Conservation (phyloP, 2,113 vertebrate genomes). For the Tenrec ecaudatus region DNA sequence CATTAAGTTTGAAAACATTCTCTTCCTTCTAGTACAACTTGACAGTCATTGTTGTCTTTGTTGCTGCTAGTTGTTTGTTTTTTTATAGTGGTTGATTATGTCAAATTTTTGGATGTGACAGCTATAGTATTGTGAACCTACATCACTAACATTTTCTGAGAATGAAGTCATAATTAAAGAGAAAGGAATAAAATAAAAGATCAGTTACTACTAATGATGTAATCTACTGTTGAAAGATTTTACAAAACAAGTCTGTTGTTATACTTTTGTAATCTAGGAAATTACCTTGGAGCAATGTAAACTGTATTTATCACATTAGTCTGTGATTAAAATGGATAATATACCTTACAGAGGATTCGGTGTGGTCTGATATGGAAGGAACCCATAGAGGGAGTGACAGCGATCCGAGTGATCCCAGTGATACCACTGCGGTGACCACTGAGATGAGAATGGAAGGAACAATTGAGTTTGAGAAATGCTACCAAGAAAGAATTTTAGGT, state of each 20-base stretch:
- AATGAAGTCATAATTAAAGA: background rate
- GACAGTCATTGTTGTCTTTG: background rate
- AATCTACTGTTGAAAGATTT: background rate
- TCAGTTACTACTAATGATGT: background rate
- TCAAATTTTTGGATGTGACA: background rate
- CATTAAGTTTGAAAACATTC: background rate
- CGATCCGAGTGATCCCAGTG: background rate
- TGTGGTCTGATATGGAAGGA: background rate
- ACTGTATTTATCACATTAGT: background rate
- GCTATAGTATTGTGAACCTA: background rate
- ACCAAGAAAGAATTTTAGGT: conserved; percentile 60
- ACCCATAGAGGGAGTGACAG: background rate
- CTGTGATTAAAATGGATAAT: background rate
- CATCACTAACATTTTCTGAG: no score
- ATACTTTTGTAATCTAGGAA: background rate
- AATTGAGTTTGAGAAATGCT: conserved; percentile 55
- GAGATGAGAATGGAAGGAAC: conserved; percentile 61
- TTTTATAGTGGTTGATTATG: background rate
- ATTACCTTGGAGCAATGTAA: background rate
- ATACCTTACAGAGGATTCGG: background rate
- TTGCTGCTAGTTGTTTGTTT: background rate
- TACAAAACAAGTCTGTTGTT: background rate
- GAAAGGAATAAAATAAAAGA: background rate
- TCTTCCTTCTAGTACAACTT: no score
- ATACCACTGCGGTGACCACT: conserved; percentile 48